Evolutionary conservation across 1,140 invertebrate genomes (phyloP).

Genomic region (Camponotus floridanus): DNA sequence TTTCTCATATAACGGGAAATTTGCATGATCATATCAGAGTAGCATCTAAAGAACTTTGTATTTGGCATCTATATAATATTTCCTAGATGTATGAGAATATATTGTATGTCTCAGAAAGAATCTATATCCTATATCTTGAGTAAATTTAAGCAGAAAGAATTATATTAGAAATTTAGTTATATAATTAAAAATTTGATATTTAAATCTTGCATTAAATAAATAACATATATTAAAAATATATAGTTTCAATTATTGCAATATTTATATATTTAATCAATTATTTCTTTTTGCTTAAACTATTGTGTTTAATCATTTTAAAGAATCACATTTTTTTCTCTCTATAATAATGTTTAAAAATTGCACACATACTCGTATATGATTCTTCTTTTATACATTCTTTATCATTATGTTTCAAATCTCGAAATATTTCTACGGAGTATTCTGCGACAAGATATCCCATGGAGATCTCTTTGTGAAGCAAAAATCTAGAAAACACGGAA

Average conservation of each 20-base stretch:
- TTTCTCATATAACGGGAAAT: constrained; percentile 30
- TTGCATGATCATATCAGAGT: constrained; percentile 8
- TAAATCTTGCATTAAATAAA: background rate
- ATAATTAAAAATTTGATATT: background rate
- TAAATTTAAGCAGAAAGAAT: background rate
- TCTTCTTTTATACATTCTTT: background rate
- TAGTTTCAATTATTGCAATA: no score
- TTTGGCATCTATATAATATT: constrained; percentile 30
- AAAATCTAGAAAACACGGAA: constrained; percentile 42
- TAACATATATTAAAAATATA: background rate
- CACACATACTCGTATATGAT: background rate
- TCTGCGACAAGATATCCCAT: background rate
- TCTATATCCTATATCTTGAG: background rate
- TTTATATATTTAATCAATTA: no score
- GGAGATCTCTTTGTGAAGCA: constrained; percentile 11
- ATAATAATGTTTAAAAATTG: background rate
- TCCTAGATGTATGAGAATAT: background rate
- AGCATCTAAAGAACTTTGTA: background rate
- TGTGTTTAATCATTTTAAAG: background rate
- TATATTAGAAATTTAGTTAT: background rate
- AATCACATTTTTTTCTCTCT: background rate
- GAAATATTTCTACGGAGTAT: constrained; percentile 7
- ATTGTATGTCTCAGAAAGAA: background rate
- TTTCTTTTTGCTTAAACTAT: background rate
- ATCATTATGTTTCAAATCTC: constrained; percentile 12